Base-by-base conservation (phyloP, 2,888 invertebrate species). In the Limnephilus marmoratus region DNA sequence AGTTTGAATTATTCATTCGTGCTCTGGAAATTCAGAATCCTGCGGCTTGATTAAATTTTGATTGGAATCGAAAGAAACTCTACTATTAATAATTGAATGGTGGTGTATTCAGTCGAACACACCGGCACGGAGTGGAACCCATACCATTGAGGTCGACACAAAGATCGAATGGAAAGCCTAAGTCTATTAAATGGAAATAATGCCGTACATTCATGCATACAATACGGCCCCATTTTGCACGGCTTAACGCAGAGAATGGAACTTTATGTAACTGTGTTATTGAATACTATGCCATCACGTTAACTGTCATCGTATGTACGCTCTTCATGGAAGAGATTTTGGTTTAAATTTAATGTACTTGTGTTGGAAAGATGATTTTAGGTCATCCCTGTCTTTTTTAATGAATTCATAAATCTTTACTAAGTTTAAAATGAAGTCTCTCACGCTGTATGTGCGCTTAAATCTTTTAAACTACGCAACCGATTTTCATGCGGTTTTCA, bases 31-130 rank as follows among this genome's bases (percentile, higher is more conserved):
- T 81, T 24, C 49, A 34, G 85, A 92, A 86, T 45, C 83, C 81
- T 90, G 90, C n/a, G 90, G 86, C 82, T n/a, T 80, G 81, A 88
- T 92, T 93, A 92, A 92, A 93, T 91, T 92, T 93, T 91, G 91
- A 92, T 93, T 90, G 81, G 45, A 85, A 93, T 93, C 91, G 83
- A 91, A 92, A 92, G 87, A 90, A 91, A 87, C 80, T 41, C 24
- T 80, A 45, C 81, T 68, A 83, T 90, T 91, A 88, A 90, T 93
- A 93, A 93, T 93, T 93, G 91, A 93, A 91, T 90, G 41, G 82
- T 45, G 37, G 68, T 90, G 87, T 92, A 92, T 93, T 92, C 81
- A 92, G 88, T 5, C 87, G 90, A 90, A 90, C 90, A 85, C 81
- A 24, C 81, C 41, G 34, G 90, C 81, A 91, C 89, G 89, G 90